Base-by-base conservation (phyloP, 2,888 invertebrate genomes). In the Lottia gigantea region DNA sequence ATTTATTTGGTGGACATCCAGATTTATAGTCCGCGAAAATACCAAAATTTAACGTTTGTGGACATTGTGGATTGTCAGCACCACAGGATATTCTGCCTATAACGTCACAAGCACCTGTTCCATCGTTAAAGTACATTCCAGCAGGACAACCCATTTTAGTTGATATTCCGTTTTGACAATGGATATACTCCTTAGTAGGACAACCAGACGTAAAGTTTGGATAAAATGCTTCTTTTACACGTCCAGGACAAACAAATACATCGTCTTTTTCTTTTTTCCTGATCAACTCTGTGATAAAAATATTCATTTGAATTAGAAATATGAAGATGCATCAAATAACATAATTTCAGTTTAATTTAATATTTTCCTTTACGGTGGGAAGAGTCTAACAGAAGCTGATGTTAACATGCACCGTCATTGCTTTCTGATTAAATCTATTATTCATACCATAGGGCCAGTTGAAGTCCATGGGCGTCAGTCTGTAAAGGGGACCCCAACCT, bases 111-210 rank as follows among this genome's bases (percentile, higher is more conserved):
- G 25, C 40, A 23, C 55, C 49, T 16, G 40, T 31, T 26, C 67
- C 67, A 40, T 67, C 67, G 45, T 67, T 67, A 55, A 31, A 67
- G 25, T 47, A 61, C n/a, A 67, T 26, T 8, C 61, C 67, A 6
- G 25, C 40, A 15, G 12, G 12, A 40, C 67, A 67, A 11, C 31
- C 55, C 31, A 31, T 61, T 4, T 26, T 40, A 11, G 40, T 40
- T 12, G 55, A 14, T 15, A 19, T 40, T 16, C 67, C 67, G 31
- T 19, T 12, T 16, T 31, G 25, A 45, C 67, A 67, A 16, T 49
- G 40, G 25, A 55, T 55, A 45, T 55, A 67, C 19, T 49, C 31
- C 7, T 49, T 67, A 14, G 67, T 47, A 11, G 67, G 67, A 31
- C 67, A 67, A 3, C 67, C 67, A 0, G 16, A 25, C 16, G 31